A percentile compares a stretch with the other conserved stretches of the same genome.
These are phyloP conservation scores for Xestia sexstrigata DNA, from an alignment of 2,888 invertebrate species.

Conservation along the genomic window DNA sequence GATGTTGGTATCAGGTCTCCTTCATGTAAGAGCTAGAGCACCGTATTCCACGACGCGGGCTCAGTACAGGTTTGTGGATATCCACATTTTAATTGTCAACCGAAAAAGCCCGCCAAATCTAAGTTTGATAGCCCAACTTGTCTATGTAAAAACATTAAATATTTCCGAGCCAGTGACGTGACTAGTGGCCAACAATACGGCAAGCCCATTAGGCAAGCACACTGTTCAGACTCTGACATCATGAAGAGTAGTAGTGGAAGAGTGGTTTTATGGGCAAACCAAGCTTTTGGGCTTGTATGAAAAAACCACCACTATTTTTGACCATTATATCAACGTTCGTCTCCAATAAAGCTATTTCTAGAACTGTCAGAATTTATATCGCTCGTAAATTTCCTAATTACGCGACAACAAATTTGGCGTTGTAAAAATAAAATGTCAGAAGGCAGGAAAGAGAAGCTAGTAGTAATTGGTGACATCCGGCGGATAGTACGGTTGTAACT, in stretches of 20 bases:
- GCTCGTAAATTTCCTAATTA: constrained; percentile 62
- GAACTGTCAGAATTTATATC: constrained; percentile 42
- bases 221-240: no score
- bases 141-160: background rate
- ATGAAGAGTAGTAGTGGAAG: no score
- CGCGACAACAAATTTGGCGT: constrained; percentile 55
- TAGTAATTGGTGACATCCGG: constrained; percentile 68
- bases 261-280: no score
- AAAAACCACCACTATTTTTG: background rate
- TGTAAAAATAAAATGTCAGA: constrained; percentile 66
- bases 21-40: background rate
- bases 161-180: no score
- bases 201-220: no score
- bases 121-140: no score
- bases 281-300: no score
- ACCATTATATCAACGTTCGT: background rate
- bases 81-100: no score
- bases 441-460: constrained; percentile 66
- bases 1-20: no score
- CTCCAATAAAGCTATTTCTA: constrained; percentile 16
- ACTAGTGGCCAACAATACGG: no score
- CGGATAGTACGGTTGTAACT: constrained; percentile 62
- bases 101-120: no score
- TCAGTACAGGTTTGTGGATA: background rate
- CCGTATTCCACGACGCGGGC: background rate